Evolutionary conservation across 2,888 invertebrate species (phyloP).

Genomic region (Parnassius apollo): DNA sequence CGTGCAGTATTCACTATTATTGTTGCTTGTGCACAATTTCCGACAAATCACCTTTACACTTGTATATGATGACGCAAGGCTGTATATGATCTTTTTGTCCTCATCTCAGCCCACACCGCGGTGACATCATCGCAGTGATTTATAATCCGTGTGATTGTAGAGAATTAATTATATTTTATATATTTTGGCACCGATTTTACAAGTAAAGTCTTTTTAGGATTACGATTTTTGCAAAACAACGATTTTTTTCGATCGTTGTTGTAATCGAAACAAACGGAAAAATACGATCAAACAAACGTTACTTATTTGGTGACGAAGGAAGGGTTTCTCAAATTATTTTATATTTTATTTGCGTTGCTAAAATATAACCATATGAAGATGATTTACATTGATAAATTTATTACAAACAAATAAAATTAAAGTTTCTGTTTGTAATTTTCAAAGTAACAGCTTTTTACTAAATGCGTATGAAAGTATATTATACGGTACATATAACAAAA

Average conservation of each 20-base stretch:
- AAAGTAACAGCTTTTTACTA: too few relatives aligned
- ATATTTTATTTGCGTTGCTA: too few relatives aligned
- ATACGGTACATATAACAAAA: too few relatives aligned
- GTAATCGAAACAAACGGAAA: background rate
- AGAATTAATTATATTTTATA: constrained; percentile 19
- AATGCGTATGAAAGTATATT: too few relatives aligned
- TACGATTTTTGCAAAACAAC: constrained; percentile 1
- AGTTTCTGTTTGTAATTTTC: too few relatives aligned
- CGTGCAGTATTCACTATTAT: constrained; percentile 15
- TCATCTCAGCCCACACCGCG: constrained; percentile 20
- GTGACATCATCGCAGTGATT: constrained; percentile 24
- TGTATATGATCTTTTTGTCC: constrained; percentile 16
- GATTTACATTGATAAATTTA: too few relatives aligned
- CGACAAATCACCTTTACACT: constrained; percentile 3
- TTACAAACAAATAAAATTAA: too few relatives aligned
- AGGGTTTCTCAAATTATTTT: too few relatives aligned
- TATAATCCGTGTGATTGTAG: constrained; percentile 19
- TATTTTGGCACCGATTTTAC: constrained; percentile 20
- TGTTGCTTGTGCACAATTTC: constrained; percentile 12
- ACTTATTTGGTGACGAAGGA: too few relatives aligned
- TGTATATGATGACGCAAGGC: constrained; percentile 23
- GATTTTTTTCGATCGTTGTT: background rate
- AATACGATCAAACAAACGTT: too few relatives aligned
- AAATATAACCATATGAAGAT: too few relatives aligned
- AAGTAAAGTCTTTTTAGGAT: constrained; percentile 15